These are phyloP conservation scores for Drosophila elegans DNA, from an alignment of 1,140 invertebrate genomes.

Conservation along the genomic window DNA sequence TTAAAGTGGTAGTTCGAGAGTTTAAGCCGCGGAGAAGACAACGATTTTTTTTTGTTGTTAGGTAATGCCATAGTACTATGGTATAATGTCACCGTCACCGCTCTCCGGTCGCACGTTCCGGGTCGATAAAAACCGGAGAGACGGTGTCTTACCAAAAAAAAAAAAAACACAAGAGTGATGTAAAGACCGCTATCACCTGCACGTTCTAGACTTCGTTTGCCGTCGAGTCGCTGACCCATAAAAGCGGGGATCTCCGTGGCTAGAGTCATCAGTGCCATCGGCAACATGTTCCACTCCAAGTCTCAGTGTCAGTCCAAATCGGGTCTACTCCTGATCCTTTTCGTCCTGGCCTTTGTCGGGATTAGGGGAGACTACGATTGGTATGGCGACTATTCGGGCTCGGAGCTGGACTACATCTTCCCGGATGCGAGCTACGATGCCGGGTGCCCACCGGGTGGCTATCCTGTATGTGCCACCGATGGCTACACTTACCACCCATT, in stretches of 20 bases:
- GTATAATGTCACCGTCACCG: background rate
- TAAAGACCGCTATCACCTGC: conserved; percentile 37
- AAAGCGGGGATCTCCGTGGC: conserved; percentile 17
- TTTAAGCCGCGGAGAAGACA: conserved; percentile 9
- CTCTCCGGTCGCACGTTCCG: conserved; percentile 23
- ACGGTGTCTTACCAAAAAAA: background rate
- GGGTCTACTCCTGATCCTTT: background rate
- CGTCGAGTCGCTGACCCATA: conserved; percentile 20
- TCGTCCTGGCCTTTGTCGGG: conserved; percentile 1
- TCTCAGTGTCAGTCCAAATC: background rate
- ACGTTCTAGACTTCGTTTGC: conserved; percentile 19
- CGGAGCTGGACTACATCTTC: conserved; percentile 35
- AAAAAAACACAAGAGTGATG: conserved; percentile 24
- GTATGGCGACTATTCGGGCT: conserved; percentile 25
- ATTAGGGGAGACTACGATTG: conserved; percentile 24
- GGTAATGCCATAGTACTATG: conserved; percentile 23
- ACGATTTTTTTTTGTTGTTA: conserved; percentile 16
- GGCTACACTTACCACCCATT: conserved; percentile 22
- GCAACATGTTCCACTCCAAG: conserved; percentile 23
- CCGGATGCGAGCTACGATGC: conserved; percentile 19
- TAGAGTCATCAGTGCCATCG: conserved; percentile 34
- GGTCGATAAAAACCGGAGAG: conserved; percentile 7
- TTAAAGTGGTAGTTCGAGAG: conserved; percentile 21
- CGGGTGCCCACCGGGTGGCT: conserved; percentile 14
- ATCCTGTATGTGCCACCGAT: conserved; percentile 20